Evolutionary conservation across 2,113 vertebrate species (phyloP), one percentile per base, ranked within the genome.

Genomic region (Thryonomys swinderianus): DNA sequence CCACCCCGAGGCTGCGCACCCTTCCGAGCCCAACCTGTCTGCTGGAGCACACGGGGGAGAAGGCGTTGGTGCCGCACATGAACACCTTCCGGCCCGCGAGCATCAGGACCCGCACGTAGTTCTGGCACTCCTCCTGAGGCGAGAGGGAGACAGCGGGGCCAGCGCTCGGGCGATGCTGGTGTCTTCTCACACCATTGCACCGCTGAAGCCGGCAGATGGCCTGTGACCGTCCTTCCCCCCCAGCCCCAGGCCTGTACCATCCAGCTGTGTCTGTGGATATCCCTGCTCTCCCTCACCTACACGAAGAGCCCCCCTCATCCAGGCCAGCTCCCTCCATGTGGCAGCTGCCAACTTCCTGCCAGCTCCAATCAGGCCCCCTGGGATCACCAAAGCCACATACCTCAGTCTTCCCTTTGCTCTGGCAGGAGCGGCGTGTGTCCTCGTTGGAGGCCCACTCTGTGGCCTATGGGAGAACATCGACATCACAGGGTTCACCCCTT

Each of bases 361-460:
- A 20, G 42, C 85, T 69, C 40, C 74, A 32, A 17, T 11, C 4
- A 37, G 25, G 66, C 20, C 2, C 71, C 61, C 84, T 2, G 25
- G 30, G 17, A 21, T 76, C 34, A 16, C n/a, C 40, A 4, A 30
- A 40, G 55, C 59, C 97, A 97, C 97, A 96, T 99, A 99, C 99
- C 99, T 99, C 99, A 10, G 99, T 99, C 99, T 99, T 99, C 97
- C 99, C 99, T 99, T 99, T 99, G 98, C 99, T 99, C 98, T 99
- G 99, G 99, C 99, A 99, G 97, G 99, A 99, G 98, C 99, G 99
- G 98, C 99, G 99, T 61, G 99, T 99, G 95, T 99, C 99, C 98
- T 99, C 99, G 34, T 99, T 99, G 98, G 99, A 99, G 96, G 99
- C 99, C 99, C 99, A 99, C 97, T 99, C 99, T 51, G 99, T 99